Evolutionary conservation across 2,113 vertebrate species (phyloP).

Genomic region (Malurus alboscapulatus): DNA sequence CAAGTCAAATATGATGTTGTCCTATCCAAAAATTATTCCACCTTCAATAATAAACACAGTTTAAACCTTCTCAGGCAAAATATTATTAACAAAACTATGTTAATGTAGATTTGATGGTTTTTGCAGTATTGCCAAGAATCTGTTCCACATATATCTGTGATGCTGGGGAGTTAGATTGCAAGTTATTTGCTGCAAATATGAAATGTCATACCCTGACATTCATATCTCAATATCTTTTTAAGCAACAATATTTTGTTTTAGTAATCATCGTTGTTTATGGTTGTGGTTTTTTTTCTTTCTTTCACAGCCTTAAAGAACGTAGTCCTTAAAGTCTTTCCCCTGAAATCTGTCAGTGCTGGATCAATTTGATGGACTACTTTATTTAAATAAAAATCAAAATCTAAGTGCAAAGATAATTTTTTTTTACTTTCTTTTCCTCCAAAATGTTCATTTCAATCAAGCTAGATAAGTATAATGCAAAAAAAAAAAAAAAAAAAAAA

Average conservation of each 20-base stretch:
- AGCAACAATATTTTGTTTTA: background rate
- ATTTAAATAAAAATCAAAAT: background rate
- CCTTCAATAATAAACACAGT: background rate
- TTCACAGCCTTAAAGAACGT: background rate
- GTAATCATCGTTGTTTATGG: background rate
- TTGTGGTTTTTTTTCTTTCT: background rate
- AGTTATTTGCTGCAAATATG: background rate
- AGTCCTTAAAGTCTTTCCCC: background rate
- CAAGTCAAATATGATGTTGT: background rate
- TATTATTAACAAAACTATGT: background rate
- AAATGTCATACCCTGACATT: background rate
- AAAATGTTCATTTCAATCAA: background rate
- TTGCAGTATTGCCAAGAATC: background rate
- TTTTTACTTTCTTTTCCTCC: background rate
- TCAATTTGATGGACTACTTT: background rate
- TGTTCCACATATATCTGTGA: background rate
- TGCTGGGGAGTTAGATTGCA: background rate
- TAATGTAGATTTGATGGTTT: background rate
- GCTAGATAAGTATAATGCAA: background rate
- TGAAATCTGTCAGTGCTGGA: background rate
- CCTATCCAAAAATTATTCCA: accelerated
- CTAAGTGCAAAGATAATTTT: background rate
- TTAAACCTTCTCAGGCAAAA: background rate
- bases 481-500: background rate
- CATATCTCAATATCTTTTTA: background rate